Percentiles rank a stretch among this genome's conserved stretches.
phyloP scores from a whole-genome alignment of 2,888 invertebrate species.

The Carterocephalus palaemon region DNA sequence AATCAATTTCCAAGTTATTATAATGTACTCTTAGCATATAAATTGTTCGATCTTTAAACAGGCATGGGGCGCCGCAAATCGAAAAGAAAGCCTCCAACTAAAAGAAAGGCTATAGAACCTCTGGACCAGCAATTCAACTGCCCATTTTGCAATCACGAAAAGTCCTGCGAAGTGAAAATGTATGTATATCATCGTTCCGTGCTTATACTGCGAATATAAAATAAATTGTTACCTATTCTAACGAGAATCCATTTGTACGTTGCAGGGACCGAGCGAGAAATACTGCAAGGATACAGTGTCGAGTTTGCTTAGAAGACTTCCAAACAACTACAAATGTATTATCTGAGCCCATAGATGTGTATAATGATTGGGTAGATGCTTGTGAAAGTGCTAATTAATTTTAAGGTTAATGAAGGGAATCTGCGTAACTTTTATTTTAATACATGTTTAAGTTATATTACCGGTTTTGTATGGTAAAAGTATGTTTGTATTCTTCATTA shows the following conservation, averaged over 20 bases:
- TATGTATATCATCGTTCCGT: no score
- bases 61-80: constrained; percentile 97
- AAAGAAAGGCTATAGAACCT: constrained; percentile 94
- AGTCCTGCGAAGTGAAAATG: constrained; percentile 99
- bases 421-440: constrained; percentile 22
- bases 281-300: constrained; percentile 95
- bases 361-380: constrained; percentile 99
- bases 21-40: no score
- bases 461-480: background rate
- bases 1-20: no score
- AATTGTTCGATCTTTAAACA: constrained; percentile 29
- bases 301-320: constrained; percentile 97
- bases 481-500: background rate
- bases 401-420: constrained; percentile 36
- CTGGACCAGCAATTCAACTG: constrained; percentile 98
- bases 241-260: constrained; percentile 32
- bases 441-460: constrained; percentile 13
- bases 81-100: constrained; percentile 97
- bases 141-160: constrained; percentile 99
- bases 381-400: constrained; percentile 92
- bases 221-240: background rate
- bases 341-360: constrained; percentile 98
- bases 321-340: constrained; percentile 97
- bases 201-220: no score
- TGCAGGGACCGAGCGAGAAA: constrained; percentile 96